Percentiles rank a stretch among this genome's conserved stretches.
These are phyloP conservation scores for Lepidonotus clava DNA, from an alignment of 2,888 invertebrate genomes.

Conservation along the genomic window DNA sequence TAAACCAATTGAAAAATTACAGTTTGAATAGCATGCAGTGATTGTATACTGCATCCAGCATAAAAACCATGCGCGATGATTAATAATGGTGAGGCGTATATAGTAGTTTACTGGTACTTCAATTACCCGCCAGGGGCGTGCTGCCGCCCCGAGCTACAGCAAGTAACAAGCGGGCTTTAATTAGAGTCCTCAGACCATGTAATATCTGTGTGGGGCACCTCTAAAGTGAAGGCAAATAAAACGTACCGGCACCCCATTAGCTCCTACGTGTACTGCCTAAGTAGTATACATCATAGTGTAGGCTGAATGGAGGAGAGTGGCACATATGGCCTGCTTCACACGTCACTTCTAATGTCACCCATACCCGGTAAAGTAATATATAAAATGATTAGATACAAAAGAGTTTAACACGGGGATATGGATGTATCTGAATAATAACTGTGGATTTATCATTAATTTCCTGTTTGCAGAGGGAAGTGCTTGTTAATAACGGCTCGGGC, in stretches of 20 bases:
- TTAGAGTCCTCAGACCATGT: conserved; percentile 23
- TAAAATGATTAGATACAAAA: no score
- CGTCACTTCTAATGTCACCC: no score
- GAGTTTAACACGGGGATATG: no score
- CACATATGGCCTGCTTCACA: not conserved
- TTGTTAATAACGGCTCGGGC: no score
- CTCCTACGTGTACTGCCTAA: not conserved
- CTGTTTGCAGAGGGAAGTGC: no score
- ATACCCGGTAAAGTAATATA: no score
- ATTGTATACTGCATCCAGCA: conserved; percentile 28
- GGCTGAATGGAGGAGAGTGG: not conserved
- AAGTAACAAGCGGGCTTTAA: conserved; percentile 12
- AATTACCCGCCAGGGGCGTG: not conserved
- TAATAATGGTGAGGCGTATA: conserved; percentile 16
- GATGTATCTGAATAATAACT: no score
- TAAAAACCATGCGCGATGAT: not conserved
- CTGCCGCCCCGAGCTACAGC: not conserved
- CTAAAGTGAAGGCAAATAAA: conserved; percentile 10
- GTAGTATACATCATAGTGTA: conserved; percentile 22
- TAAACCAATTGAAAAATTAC: conserved; percentile 47
- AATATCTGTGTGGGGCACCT: not conserved
- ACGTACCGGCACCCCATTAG: not conserved
- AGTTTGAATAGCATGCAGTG: conserved; percentile 9
- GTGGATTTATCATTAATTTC: no score
- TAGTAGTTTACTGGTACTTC: conserved; percentile 23